These are phyloP conservation scores for Pycnomerus fuliginosus DNA, from an alignment of 2,888 invertebrate species.

Conservation along the genomic window DNA sequence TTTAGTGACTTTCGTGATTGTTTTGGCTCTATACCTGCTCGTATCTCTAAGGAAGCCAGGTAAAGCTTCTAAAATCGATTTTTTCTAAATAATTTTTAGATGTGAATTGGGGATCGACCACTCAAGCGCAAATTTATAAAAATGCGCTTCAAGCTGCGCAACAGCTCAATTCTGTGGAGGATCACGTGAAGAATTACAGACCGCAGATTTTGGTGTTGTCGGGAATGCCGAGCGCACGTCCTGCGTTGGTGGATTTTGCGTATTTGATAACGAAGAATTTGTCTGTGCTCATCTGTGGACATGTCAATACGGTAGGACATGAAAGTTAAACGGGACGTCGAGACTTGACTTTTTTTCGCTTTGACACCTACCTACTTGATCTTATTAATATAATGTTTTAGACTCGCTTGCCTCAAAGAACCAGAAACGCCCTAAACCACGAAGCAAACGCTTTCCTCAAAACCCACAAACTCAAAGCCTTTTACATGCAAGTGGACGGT, in stretches of 20 bases:
- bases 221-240: constrained; percentile 85
- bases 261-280: constrained; percentile 89
- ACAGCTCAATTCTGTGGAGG: constrained; percentile 85
- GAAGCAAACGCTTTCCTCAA: constrained; percentile 82
- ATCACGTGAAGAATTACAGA: constrained; percentile 95
- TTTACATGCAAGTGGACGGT: constrained; percentile 84
- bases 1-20: constrained; percentile 78
- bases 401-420: constrained; percentile 62
- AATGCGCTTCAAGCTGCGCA: constrained; percentile 86
- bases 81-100: constrained; percentile 57
- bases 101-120: constrained; percentile 98
- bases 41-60: constrained; percentile 94
- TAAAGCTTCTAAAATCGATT: no score
- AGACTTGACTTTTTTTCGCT: no score
- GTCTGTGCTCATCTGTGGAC: constrained; percentile 90
- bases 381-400: no score
- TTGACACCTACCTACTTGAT: no score
- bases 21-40: constrained; percentile 85
- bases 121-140: constrained; percentile 95
- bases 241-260: constrained; percentile 88
- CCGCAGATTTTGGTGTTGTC: constrained; percentile 84
- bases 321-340: no score
- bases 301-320: constrained; percentile 80
- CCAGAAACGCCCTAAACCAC: constrained; percentile 66
- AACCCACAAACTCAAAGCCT: constrained; percentile 85